Percentiles rank a stretch among this genome's conserved stretches.
Conservation (phyloP, 2,888 invertebrate species). For the Alentia gelatinosa region DNA sequence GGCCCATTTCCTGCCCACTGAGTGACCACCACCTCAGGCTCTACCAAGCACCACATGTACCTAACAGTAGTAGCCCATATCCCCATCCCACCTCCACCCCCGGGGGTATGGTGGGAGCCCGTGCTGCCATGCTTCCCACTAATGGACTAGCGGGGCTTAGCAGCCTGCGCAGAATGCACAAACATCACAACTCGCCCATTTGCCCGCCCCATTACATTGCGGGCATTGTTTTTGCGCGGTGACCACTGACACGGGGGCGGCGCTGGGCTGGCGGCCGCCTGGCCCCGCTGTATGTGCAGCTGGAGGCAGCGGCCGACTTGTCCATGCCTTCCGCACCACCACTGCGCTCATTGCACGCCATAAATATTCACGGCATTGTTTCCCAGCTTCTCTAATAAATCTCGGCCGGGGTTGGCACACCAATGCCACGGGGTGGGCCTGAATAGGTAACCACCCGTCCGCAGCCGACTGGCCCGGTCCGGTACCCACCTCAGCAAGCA, state of each 20-base stretch:
- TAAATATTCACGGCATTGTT: conserved; percentile 51
- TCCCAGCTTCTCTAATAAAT: conserved; percentile 29
- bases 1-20: background rate
- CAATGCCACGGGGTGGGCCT: background rate
- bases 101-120: background rate
- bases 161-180: conserved; percentile 10
- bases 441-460: background rate
- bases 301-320: background rate
- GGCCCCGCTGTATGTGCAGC: background rate
- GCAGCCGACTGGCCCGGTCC: background rate
- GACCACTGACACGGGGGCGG: background rate
- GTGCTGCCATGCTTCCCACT: background rate
- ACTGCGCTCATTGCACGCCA: background rate
- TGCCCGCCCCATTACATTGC: conserved; percentile 14
- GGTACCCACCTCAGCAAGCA: background rate
- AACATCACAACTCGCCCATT: conserved; percentile 8
- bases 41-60: background rate
- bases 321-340: conserved; percentile 2
- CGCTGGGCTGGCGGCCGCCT: background rate
- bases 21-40: background rate
- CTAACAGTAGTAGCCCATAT: too few relatives aligned
- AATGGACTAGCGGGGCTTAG: background rate
- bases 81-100: background rate
- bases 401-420: background rate
- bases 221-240: conserved; percentile 8